Evolutionary conservation across 1,140 invertebrate genomes (phyloP), one percentile per base, ranked within the genome.

Genomic region (Musca domestica): DNA sequence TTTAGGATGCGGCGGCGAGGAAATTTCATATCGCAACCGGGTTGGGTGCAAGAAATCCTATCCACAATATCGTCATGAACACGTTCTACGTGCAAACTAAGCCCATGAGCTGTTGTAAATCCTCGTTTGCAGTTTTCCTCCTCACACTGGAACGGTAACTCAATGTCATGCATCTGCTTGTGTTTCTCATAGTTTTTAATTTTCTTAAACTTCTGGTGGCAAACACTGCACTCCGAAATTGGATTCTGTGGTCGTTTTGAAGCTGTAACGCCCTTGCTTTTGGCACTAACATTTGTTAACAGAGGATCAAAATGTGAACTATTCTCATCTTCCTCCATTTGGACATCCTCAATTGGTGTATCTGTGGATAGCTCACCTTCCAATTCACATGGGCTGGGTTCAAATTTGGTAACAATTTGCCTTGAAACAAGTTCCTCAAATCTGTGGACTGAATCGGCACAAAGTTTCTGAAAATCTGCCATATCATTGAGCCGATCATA

Each of bases 161-260:
- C 70, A 58, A 78, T 78, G 52, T 80, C 77, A 56, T 80, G 78
- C 54, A 78, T 72, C 67, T 76, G 76, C 78, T 80, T 80, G 54
- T 80, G 78, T 64, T 80, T 75, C 70, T 80, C 73, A 47, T 80
- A 80, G 15, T 74, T 72, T 14, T 78, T 76, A 7, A 74, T 70
- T 41, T 80, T 80, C 54, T 80, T 80, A 64, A 80, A 80, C 20
- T 77, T 80, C 30, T 80, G 75, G 17, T 80, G 77, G 41, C 78
- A 80, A 61, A 80, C 78, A 27, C 80, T 76, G 3, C 78, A 80
- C 20, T 78, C 77, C 20, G 80, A 80, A n/a, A 76, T 74, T 47
- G 72, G 72, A 71, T 80, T 71, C 66, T 77, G 64, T 22, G 76
- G 72, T 0, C 75, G 69, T 30, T 80, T 73, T 2, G 71, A 70